Base-by-base conservation (phyloP, 2,113 vertebrate species). In the Nipponia nippon region DNA sequence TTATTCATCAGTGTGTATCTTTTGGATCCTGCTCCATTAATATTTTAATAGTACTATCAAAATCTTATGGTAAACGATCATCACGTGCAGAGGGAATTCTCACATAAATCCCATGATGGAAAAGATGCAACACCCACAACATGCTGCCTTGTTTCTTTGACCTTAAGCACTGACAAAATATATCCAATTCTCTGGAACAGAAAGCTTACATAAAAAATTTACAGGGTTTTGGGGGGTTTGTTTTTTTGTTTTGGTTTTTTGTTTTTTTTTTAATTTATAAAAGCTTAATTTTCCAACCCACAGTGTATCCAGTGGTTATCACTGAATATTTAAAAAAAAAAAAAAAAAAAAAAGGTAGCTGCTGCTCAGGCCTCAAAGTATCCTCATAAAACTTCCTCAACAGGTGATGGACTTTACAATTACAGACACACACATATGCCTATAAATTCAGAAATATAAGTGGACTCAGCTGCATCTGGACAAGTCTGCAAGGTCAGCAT, bases 391-490 rank as follows among this genome's bases (percentile, higher is more conserved):
- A 85, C 13, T 86, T 69, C 46, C 53, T 55, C 9, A 4, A 88
- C 62, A 86, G 71, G 88, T 96, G 88, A 94, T 66, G 71, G 87
- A 83, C 66, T 93, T 87, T 3, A 85, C 66, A 90, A 61, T 90
- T 93, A 95, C 59, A 87, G 56, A 62, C 42, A 89, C 17, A 91
- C 38, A 95, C 38, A 86, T 16, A 86, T n/a, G 75, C 47, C 78
- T 70, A 61, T 79, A 94, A 93, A 90, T 58, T 80, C 77, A 82
- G 91, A 96, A 87, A 95, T 56, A 50, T 75, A 89, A 96, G 73
- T 16, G 11, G 65, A 55, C 80, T 87, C 77, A 65, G 77, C 65
- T 87, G 65, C 69, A 92, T 67, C 83, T 84, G 72, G 80, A 73
- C 89, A 92, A 72, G 65, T 34, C 88, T 93, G 83, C 80, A 89